A percentile compares a stretch with the other conserved stretches of the same genome.
These are phyloP conservation scores for Aphelinus atriplicis DNA, from an alignment of 1,140 invertebrate species.

Conservation along the genomic window DNA sequence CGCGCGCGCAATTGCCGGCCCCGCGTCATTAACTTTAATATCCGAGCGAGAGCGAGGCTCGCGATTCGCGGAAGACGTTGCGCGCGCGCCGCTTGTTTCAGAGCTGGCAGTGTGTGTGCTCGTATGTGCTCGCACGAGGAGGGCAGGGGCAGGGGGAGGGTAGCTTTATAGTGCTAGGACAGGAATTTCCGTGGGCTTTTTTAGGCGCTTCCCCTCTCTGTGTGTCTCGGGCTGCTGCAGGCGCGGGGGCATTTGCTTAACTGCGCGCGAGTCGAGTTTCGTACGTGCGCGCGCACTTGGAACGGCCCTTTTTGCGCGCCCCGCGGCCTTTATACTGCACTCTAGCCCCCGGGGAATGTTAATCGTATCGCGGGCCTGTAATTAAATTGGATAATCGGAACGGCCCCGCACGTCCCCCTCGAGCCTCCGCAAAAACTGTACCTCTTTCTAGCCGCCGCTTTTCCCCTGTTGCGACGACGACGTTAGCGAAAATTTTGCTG, in stretches of 20 bases:
- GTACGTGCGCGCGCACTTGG: background rate
- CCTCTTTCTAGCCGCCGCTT: too few relatives aligned
- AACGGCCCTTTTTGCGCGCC: background rate
- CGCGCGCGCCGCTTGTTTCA: background rate
- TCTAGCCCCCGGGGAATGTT: constrained; percentile 1
- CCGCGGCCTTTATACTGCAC: too few relatives aligned
- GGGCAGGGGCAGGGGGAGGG: background rate
- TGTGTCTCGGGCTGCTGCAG: background rate
- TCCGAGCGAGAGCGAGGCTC: background rate
- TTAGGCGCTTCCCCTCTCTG: background rate
- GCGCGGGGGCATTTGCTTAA: background rate
- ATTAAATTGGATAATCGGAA: constrained; percentile 21
- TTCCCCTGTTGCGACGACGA: too few relatives aligned
- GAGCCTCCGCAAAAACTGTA: too few relatives aligned
- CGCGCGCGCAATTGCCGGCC: background rate
- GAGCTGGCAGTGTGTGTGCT: background rate
- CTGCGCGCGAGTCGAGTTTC: constrained; percentile 1
- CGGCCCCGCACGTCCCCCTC: too few relatives aligned
- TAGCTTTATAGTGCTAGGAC: background rate
- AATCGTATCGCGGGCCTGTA: constrained; percentile 15
- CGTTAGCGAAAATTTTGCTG: too few relatives aligned
- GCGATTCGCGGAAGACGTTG: constrained; percentile 25
- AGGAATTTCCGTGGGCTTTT: background rate
- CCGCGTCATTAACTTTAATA: constrained; percentile 26
- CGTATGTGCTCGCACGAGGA: background rate